Evolutionary conservation across 2,888 invertebrate species (phyloP), one percentile per base, ranked within the genome.

Genomic region (Neoaliturus tenellus): DNA sequence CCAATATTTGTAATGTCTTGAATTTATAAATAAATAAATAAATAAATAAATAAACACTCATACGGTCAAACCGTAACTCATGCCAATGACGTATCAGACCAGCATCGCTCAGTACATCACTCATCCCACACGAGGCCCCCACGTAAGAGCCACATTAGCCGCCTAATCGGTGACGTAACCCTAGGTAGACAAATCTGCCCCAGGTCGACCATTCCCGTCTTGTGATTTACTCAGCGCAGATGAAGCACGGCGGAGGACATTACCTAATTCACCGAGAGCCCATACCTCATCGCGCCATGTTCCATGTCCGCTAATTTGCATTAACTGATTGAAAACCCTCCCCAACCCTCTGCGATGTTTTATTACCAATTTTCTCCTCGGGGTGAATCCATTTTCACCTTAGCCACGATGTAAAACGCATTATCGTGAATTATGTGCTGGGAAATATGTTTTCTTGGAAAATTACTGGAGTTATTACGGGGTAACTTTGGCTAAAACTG

Each of bases 201-300:
- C 69, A 20, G 39, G 69, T 10, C 39, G 69, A 23, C 69, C 23
- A 39, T 69, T 69, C 33, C 39, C 69, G 33, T 39, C 69, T 23
- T 35, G 39, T 69, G 69, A 69, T 69, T 69, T 69, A 69, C 35
- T 35, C 35, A 39, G 69, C 69, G 20, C 10, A 10, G 20, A 69
- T 69, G 69, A 69, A 69, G 39, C 69, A 69, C 39, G 69, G 69
- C 69, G 39, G 39, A 69, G 69, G 69, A 69, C 69, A 69, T 39
- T 69, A 69, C 69, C 69, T 69, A 69, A 69, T 69, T 69, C 39
- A 69, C 69, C 39, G 39, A 69, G 69, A 69, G 69, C 69, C 69
- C 69, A 33, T 69, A 69, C 39, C 39, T 69, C 69, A 69, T 69
- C 69, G 35, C 69, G 69, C 69, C 39, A 39, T 69, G 69, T 69